Conservation (phyloP, 2,113 vertebrate species). For the Anoplopoma fimbria region DNA sequence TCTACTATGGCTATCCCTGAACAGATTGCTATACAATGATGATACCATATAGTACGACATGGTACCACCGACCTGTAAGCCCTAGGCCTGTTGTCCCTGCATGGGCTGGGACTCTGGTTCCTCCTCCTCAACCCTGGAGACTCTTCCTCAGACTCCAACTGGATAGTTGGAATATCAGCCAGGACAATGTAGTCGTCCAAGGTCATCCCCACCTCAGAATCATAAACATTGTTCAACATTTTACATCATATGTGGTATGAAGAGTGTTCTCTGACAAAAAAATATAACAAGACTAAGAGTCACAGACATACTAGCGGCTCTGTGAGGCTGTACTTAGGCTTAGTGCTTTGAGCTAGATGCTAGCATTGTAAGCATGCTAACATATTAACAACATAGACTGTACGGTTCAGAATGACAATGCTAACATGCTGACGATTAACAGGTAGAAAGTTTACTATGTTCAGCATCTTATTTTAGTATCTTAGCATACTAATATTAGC, state of each 20-base stretch:
- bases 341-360: not conserved
- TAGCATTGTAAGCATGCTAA: not conserved
- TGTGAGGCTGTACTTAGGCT: not conserved
- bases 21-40: not conserved
- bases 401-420: not conserved
- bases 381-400: not conserved
- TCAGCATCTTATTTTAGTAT: not conserved
- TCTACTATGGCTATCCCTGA: not conserved
- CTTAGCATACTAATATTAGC: not conserved
- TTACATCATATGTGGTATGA: not conserved
- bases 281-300: not conserved
- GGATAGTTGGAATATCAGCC: conserved; percentile 91
- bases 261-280: not conserved
- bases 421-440: not conserved
- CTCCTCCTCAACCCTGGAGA: conserved; percentile 72
- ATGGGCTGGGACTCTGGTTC: conserved; percentile 90
- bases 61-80: conserved; percentile 84
- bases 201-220: conserved; percentile 84
- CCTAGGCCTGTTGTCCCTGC: conserved; percentile 87
- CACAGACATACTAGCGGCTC: not conserved
- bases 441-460: not conserved
- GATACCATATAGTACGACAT: not conserved
- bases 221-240: conserved; percentile 15
- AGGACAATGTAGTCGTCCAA: conserved; percentile 91
- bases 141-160: conserved; percentile 85